A percentile compares a stretch with the other conserved stretches of the same genome.
phyloP scores from a whole-genome alignment of 37 sponge, comb jelly and placozoan species.

The Geodia barretti region DNA sequence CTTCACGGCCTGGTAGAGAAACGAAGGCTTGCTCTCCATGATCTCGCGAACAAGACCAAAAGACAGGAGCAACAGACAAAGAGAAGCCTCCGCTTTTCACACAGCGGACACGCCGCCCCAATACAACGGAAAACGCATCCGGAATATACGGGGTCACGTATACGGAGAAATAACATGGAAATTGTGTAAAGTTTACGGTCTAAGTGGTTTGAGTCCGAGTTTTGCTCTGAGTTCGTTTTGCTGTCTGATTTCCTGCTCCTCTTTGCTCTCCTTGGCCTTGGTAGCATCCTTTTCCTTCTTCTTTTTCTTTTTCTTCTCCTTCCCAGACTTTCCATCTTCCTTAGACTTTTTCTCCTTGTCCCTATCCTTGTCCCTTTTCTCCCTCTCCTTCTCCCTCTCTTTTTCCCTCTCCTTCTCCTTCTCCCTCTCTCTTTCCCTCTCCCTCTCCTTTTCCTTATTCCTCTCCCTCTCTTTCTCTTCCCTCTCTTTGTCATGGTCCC shows the following conservation, averaged over 20 bases:
- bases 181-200: neutral
- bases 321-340: neutral
- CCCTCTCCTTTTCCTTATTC: too few species aligned
- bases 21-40: neutral
- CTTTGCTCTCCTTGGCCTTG: slow-evolving; percentile 38
- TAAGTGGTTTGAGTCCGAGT: slow-evolving; percentile 76
- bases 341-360: too few species aligned
- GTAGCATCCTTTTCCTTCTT: slow-evolving; percentile 29
- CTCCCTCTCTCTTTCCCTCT: slow-evolving; percentile 12
- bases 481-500: neutral
- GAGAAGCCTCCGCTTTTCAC: neutral
- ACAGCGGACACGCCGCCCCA: neutral
- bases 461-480: slow-evolving; percentile 11
- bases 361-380: neutral
- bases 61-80: neutral
- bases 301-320: slow-evolving; percentile 22
- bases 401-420: neutral
- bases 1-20: slow-evolving; percentile 28
- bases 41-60: slow-evolving; percentile 1
- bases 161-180: neutral
- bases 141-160: too few species aligned
- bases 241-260: slow-evolving; percentile 76
- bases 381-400: neutral
- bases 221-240: slow-evolving; percentile 82
- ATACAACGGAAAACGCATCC: neutral